A percentile compares a stretch with the other conserved stretches of the same genome.
These are phyloP conservation scores for Oxyteleia sp. DNA, from an alignment of 2,888 invertebrate genomes.

Conservation along the genomic window DNA sequence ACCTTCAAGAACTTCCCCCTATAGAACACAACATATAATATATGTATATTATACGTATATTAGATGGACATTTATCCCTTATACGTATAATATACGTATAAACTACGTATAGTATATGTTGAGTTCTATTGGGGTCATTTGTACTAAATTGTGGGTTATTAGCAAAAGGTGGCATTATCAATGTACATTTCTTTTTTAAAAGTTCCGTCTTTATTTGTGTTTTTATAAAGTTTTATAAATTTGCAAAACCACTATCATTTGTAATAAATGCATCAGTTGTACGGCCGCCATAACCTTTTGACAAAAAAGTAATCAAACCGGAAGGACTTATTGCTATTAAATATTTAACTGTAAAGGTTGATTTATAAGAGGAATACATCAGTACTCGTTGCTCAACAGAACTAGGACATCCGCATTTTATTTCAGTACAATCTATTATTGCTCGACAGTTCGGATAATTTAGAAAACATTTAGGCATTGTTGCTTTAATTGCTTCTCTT, in stretches of 20 bases:
- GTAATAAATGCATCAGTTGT: conserved; percentile 74
- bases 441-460: conserved; percentile 52
- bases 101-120: too few relatives aligned
- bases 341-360: conserved; percentile 68
- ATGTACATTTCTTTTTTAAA: conserved; percentile 48
- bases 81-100: too few relatives aligned
- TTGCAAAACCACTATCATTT: background rate
- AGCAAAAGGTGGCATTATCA: conserved; percentile 73
- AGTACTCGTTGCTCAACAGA: conserved; percentile 64
- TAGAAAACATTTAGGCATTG: conserved; percentile 51
- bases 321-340: conserved; percentile 71
- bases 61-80: too few relatives aligned
- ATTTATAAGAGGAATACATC: conserved; percentile 71
- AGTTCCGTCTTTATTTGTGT: conserved; percentile 7
- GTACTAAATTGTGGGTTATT: conserved; percentile 62
- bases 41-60: too few relatives aligned
- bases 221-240: conserved; percentile 13
- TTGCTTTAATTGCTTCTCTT: conserved; percentile 34
- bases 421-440: conserved; percentile 68
- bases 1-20: too few relatives aligned
- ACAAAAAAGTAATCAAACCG: conserved; percentile 75
- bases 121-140: too few relatives aligned
- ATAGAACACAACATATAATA: too few relatives aligned
- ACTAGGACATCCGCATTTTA: conserved; percentile 54
- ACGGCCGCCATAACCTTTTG: conserved; percentile 76